Base-by-base conservation (phyloP, 2,113 vertebrate species). In the Chinchilla lanigera region DNA sequence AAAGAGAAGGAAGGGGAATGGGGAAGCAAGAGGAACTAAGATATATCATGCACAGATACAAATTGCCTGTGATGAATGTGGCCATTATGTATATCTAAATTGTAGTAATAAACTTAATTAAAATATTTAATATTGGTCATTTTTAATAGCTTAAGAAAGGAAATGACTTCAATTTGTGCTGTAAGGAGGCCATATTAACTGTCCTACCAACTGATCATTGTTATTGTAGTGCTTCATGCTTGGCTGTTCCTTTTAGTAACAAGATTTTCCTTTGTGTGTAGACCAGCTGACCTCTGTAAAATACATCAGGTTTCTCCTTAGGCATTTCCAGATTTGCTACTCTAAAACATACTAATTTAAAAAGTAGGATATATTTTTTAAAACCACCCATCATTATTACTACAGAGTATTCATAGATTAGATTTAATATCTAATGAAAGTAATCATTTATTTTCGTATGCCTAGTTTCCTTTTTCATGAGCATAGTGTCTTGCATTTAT, bases 131-230 rank as follows among this genome's bases (percentile, higher is more conserved):
- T 19, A n/a, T 67, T 93, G 73, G 12, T 56, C 16, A 78, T 97
- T 80, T 80, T 88, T 81, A 93, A n/a, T 82, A 19, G 92, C 17
- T 90, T 50, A 93, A 71, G 75, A 89, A 73, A 91, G 61, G 91
- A 86, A 95, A 97, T 96, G 91, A 97, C 97, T 97, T 97, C 81
- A 87, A 63, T 41, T 97, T 97, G 94, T 80, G 90, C 30, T 86
- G 85, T 60, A 94, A 95, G 93, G 93, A 98, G 97, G 75, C 97
- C 92, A 93, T 94, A 95, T 96, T 97, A 95, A 97, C 94, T 93
- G 96, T 92, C 94, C 58, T 94, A n/a, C 65, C 89, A 94, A 52
- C 86, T 69, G 94, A 92, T 63, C 87, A 81, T 97, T 83, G 44
- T 97, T 87, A 58, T 95, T 97, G 63, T 87, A 61, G 94, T 93